Percentiles rank a stretch among this genome's conserved stretches.
Evolutionary conservation across 2,888 invertebrate species (phyloP).

Genomic region (Muschampia plurimacula): DNA sequence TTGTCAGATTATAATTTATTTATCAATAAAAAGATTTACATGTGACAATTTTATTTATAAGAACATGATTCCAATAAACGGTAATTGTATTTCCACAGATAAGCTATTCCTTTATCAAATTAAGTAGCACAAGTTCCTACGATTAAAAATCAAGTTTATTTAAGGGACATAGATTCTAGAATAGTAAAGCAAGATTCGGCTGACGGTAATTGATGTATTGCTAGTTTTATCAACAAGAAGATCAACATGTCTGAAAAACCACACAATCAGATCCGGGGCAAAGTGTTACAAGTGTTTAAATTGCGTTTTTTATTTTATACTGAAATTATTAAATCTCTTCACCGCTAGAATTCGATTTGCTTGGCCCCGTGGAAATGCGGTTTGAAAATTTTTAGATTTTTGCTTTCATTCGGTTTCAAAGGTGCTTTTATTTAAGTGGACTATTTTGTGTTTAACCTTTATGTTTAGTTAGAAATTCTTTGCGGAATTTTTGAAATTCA

Average conservation of each 20-base stretch:
- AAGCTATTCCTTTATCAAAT: not conserved
- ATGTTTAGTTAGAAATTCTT: slow-evolving; percentile 14
- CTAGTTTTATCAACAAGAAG: not conserved
- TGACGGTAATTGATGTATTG: not conserved
- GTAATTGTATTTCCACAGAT: not conserved
- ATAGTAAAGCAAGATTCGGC: not conserved
- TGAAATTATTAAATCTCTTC: slow-evolving; percentile 16
- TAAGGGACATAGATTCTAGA: not conserved
- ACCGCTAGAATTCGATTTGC: slow-evolving; percentile 28
- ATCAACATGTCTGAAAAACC: not conserved
- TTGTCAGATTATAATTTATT: not conserved
- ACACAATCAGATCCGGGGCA: not conserved
- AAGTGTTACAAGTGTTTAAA: not conserved
- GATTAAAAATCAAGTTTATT: not conserved
- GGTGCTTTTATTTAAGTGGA: slow-evolving; percentile 20
- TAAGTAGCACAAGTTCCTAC: not conserved
- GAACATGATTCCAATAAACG: not conserved
- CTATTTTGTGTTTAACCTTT: slow-evolving; percentile 16
- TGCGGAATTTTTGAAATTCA: not conserved
- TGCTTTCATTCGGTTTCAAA: slow-evolving; percentile 16
- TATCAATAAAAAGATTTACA: slow-evolving; percentile 2
- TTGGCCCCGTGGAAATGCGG: slow-evolving; percentile 14
- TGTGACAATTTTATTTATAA: not conserved
- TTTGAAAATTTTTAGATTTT: slow-evolving; percentile 29
- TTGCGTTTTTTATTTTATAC: no score